These are phyloP conservation scores for Musca vetustissima DNA, from an alignment of 1,140 invertebrate genomes.

Conservation along the genomic window DNA sequence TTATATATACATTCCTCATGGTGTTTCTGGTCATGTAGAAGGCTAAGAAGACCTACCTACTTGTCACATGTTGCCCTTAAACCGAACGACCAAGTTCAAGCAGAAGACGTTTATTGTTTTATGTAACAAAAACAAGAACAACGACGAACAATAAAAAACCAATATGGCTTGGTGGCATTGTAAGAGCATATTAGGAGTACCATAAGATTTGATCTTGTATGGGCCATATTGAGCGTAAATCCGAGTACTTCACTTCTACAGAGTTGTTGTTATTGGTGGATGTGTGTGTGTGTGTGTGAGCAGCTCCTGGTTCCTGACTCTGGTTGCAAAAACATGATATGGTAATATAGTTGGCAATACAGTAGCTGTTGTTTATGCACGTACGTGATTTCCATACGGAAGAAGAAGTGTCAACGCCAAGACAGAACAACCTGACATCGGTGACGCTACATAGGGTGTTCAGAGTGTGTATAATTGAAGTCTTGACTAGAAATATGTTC, in stretches of 20 bases:
- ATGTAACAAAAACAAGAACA: no score
- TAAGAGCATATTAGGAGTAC: conserved; percentile 7
- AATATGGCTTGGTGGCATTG: background rate
- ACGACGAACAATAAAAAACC: conserved; percentile 1
- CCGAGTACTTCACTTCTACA: background rate
- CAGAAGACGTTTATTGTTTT: conserved; percentile 2
- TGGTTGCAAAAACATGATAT: no score
- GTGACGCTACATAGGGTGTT: no score
- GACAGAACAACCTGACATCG: no score
- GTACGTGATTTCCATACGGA: conserved; percentile 18
- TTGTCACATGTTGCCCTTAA: background rate
- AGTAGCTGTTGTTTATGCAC: conserved; percentile 11
- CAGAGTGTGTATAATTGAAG: no score
- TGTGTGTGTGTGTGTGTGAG: background rate
- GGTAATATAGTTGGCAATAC: no score
- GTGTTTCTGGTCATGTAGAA: no score
- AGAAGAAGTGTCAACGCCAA: background rate
- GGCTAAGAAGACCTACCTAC: no score
- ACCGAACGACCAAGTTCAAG: conserved; percentile 8
- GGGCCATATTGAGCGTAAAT: background rate
- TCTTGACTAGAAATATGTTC: no score
- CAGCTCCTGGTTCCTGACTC: no score
- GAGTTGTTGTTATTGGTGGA: background rate
- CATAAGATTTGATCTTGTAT: conserved; percentile 7
- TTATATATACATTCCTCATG: no score